phyloP scores from a whole-genome alignment of 2,888 invertebrate species.

The Rapana venosa region DNA sequence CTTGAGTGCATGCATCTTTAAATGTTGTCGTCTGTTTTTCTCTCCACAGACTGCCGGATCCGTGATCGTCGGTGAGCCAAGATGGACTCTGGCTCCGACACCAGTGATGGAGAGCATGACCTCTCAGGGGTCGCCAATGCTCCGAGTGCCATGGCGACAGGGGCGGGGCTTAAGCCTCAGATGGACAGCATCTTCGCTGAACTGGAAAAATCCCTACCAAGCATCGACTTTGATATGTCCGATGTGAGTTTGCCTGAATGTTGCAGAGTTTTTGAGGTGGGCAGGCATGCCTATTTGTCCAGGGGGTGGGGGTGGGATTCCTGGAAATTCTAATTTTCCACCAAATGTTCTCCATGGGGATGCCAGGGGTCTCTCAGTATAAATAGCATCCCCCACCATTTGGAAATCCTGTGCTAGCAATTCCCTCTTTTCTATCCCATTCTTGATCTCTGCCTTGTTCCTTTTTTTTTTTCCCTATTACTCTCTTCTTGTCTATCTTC shows the following conservation, averaged over 20 bases:
- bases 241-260: slow-evolving; percentile 66
- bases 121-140: slow-evolving; percentile 36
- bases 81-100: slow-evolving; percentile 52
- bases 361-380: no score
- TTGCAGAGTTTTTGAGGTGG: no score
- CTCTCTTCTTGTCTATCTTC: no score
- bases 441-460: no score
- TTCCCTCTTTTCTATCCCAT: no score
- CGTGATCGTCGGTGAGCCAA: not conserved
- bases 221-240: slow-evolving; percentile 74
- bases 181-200: slow-evolving; percentile 74
- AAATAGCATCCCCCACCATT: no score
- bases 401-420: no score
- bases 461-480: no score
- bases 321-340: no score
- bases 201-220: slow-evolving; percentile 72
- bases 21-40: slow-evolving; percentile 7
- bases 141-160: not conserved
- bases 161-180: slow-evolving; percentile 66
- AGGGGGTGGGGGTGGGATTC: no score
- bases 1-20: not conserved
- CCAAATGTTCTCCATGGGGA: no score
- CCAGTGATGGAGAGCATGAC: slow-evolving; percentile 51
- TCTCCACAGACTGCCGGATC: not conserved
- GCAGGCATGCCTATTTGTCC: no score